phyloP scores from a whole-genome alignment of 2,888 invertebrate genomes.

The Acrobasis consociella region DNA sequence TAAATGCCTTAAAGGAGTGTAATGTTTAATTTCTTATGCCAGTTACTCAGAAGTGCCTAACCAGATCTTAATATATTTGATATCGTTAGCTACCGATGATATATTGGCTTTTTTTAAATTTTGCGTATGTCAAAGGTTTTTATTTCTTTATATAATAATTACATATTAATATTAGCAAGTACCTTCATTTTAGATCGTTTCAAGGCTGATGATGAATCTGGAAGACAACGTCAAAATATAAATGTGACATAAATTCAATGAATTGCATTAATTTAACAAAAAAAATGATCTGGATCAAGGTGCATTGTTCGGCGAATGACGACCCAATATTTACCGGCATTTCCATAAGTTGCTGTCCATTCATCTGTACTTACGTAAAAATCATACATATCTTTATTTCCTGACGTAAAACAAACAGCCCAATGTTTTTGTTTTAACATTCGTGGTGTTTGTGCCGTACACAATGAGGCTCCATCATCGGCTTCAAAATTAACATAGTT shows the following conservation, averaged over 20 bases:
- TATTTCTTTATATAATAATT: too few relatives aligned
- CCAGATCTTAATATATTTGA: too few relatives aligned
- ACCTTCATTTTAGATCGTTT: too few relatives aligned
- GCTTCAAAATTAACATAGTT: constrained; percentile 18
- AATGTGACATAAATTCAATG: neutral
- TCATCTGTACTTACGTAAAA: constrained; percentile 5
- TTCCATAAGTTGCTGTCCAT: constrained; percentile 11
- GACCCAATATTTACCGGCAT: constrained; percentile 13
- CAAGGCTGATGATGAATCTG: too few relatives aligned
- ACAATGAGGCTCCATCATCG: constrained; percentile 16
- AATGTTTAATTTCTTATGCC: too few relatives aligned
- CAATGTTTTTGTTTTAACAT: constrained; percentile 14
- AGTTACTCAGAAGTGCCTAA: too few relatives aligned
- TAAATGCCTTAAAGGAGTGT: too few relatives aligned
- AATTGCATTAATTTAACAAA: neutral
- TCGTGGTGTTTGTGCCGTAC: constrained; percentile 12
- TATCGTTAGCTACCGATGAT: too few relatives aligned
- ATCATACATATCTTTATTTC: constrained; percentile 15
- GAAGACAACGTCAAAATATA: neutral
- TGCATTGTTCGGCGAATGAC: constrained; percentile 12
- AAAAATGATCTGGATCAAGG: constrained; percentile 14
- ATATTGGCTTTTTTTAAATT: too few relatives aligned
- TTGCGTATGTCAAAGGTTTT: too few relatives aligned
- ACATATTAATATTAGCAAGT: too few relatives aligned
- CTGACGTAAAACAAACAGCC: constrained; percentile 5